Evolutionary conservation across 2,797 vertebrate species (phyloP).

Genomic region (Urophycis tenuis): DNA sequence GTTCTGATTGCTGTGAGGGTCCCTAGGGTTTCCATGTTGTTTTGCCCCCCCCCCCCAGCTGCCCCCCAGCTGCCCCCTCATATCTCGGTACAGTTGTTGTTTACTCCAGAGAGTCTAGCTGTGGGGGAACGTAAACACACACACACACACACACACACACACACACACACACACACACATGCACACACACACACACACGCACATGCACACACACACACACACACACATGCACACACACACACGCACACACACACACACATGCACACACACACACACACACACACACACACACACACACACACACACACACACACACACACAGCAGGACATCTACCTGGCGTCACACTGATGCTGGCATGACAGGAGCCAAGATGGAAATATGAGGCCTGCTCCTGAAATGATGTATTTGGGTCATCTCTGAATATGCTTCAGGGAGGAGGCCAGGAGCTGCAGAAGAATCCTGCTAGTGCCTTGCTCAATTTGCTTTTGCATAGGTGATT

Average conservation of each 20-base stretch:
- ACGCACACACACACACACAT: no score
- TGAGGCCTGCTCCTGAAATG: background rate
- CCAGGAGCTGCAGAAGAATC: background rate
- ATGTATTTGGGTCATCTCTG: background rate
- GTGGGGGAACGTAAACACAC: background rate
- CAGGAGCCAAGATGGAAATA: background rate
- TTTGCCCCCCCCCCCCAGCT: no score
- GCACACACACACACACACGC: no score
- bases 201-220: background rate
- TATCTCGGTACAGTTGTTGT: background rate
- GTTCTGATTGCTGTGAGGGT: background rate
- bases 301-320: no score
- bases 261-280: no score
- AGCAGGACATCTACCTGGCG: background rate
- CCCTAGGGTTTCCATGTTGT: background rate
- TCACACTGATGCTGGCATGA: background rate
- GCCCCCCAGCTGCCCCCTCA: background rate
- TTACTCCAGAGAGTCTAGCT: background rate
- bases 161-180: no score
- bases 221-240: no score
- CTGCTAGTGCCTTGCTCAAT: slow-evolving; percentile 1
- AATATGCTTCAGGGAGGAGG: background rate
- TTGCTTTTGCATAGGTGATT: background rate
- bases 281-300: no score
- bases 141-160: no score